phyloP scores from a whole-genome alignment of 92 coral and sea anemone species.

The Palythoa caribaeorum region DNA sequence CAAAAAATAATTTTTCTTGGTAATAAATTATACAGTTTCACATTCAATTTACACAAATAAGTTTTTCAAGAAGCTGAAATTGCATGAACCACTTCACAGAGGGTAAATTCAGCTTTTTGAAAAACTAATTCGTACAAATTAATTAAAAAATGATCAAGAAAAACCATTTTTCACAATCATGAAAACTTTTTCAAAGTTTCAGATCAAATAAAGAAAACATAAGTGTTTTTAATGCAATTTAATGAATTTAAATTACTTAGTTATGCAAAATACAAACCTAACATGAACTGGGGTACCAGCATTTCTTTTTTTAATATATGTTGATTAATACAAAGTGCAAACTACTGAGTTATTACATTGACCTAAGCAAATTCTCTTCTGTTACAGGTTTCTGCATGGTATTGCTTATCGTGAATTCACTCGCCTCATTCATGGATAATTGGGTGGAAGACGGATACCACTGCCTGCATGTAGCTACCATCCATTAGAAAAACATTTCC shows the following conservation, averaged over 20 bases:
- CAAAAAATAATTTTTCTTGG: background rate
- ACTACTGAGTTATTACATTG: background rate
- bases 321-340: background rate
- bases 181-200: background rate
- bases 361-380: background rate
- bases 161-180: background rate
- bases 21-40: background rate
- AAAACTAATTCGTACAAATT: background rate
- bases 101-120: background rate
- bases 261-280: background rate
- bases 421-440: conserved; percentile 61
- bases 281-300: background rate
- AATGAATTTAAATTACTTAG: background rate
- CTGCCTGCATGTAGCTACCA: conserved; percentile 64
- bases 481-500: conserved; percentile 55
- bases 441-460: conserved; percentile 67
- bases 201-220: background rate
- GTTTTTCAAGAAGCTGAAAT: background rate
- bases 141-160: background rate
- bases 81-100: background rate
- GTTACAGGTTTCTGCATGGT: conserved; percentile 60
- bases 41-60: background rate
- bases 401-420: conserved; percentile 66
- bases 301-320: background rate
- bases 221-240: background rate